Evolutionary conservation across 2,888 invertebrate species (phyloP), one percentile per base, ranked within the genome.

Genomic region (Coelinius sp.): DNA sequence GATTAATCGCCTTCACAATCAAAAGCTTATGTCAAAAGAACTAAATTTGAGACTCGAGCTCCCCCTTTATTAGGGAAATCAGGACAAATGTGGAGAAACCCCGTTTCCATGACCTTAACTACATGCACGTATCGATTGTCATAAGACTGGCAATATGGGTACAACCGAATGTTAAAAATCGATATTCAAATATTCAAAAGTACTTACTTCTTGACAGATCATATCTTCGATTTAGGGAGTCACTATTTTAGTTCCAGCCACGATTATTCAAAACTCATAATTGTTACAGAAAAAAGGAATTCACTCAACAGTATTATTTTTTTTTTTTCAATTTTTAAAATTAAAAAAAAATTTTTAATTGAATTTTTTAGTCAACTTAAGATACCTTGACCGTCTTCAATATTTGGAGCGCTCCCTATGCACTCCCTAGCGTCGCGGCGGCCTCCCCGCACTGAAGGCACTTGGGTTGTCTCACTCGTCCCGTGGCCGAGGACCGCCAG

Each of bases 371-470:
- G 75, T 79, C 79, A 79, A 20, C 46, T 14, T 8, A 4, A 17
- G 17, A 20, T 49, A 2, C 17, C 5, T 41, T 41, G 41, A 41
- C 2, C n/a, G 41, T 41, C n/a, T 2, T 41, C n/a, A 41, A 41
- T 41, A n/a, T 41, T 41, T 25, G 31, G 59, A 59, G 59, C 59
- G 59, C 31, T 59, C n/a, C 41, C 7, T 63, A 5, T 63, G 63
- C 38, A 38, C 41, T 85, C 79, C 80, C 81, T 81, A 81, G 82
- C 86, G 81, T 86, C 81, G 83, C 83, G 83, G 84, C 82, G 84
- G 83, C 85, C 83, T 83, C 83, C 84, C 85, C 84, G 86, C 84
- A 86, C 85, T 85, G 85, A 85, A 80, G 78, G 79, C 80, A 78
- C 79, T 75, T 76, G 76, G 75, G 77, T 77, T 77, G 75, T 79